These are phyloP conservation scores for Spodoptera littoralis DNA, from an alignment of 2,888 invertebrate genomes.

Conservation along the genomic window DNA sequence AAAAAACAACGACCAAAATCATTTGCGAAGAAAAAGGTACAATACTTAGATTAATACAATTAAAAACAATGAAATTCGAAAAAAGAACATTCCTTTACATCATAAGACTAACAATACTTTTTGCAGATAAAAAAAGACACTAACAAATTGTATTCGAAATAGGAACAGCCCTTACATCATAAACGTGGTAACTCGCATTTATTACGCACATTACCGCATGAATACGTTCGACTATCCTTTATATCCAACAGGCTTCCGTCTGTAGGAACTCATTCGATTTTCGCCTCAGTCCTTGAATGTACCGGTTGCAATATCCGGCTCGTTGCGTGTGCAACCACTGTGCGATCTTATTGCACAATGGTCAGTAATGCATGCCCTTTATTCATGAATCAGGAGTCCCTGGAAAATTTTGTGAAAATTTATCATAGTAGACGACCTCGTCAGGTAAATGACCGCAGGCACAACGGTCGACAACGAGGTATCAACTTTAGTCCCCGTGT, in stretches of 20 bases:
- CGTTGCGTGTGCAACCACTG: slow-evolving; percentile 63
- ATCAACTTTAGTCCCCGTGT: too few species aligned
- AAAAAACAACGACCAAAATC: too few species aligned
- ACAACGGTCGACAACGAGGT: too few species aligned
- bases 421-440: background rate
- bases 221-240: slow-evolving; percentile 34
- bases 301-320: slow-evolving; percentile 69
- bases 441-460: too few species aligned
- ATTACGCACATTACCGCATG: slow-evolving; percentile 35
- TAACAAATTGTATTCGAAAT: slow-evolving; percentile 6
- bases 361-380: slow-evolving; percentile 39
- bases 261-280: slow-evolving; percentile 58
- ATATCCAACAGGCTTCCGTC: slow-evolving; percentile 34
- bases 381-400: slow-evolving; percentile 10
- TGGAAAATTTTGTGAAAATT: slow-evolving; percentile 3
- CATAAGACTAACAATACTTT: too few species aligned
- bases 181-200: slow-evolving; percentile 12
- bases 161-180: background rate
- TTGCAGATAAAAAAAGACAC: too few species aligned
- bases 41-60: too few species aligned
- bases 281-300: slow-evolving; percentile 59
- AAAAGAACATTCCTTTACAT: too few species aligned
- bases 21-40: too few species aligned
- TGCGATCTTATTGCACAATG: slow-evolving; percentile 59
- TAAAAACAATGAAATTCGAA: too few species aligned